A percentile compares a stretch with the other conserved stretches of the same genome.
Evolutionary conservation across 2,888 invertebrate genomes (phyloP).

Genomic region (Uropetala carovei): DNA sequence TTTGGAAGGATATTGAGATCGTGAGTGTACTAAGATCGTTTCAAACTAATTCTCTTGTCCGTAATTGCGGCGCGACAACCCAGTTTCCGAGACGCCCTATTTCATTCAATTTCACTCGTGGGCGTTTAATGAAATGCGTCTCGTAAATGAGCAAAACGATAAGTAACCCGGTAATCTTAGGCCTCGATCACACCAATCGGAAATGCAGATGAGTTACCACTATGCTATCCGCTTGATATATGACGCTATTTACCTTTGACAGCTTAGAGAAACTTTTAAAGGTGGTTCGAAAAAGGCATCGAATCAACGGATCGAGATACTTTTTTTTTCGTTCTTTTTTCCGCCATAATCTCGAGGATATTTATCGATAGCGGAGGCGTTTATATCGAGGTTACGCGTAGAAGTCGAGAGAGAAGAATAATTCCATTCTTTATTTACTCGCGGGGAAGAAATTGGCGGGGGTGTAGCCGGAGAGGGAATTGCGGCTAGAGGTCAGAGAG

Average conservation of each 20-base stretch:
- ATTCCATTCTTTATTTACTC: no score
- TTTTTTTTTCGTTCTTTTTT: no score
- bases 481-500: neutral
- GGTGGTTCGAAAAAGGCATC: neutral
- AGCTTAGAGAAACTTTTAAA: neutral
- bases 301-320: neutral
- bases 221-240: neutral
- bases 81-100: neutral
- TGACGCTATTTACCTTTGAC: neutral
- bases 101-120: neutral
- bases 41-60: neutral
- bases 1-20: neutral
- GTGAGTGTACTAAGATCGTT: neutral
- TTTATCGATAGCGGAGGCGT: no score
- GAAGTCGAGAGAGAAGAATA: no score
- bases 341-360: no score
- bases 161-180: slow-evolving; percentile 2
- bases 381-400: no score
- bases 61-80: slow-evolving; percentile 1
- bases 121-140: slow-evolving; percentile 16
- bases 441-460: neutral
- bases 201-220: neutral
- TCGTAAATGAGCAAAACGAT: slow-evolving; percentile 14
- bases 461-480: neutral
- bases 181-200: neutral